phyloP scores from a whole-genome alignment of 2,113 vertebrate genomes.

The Podiceps cristatus region DNA sequence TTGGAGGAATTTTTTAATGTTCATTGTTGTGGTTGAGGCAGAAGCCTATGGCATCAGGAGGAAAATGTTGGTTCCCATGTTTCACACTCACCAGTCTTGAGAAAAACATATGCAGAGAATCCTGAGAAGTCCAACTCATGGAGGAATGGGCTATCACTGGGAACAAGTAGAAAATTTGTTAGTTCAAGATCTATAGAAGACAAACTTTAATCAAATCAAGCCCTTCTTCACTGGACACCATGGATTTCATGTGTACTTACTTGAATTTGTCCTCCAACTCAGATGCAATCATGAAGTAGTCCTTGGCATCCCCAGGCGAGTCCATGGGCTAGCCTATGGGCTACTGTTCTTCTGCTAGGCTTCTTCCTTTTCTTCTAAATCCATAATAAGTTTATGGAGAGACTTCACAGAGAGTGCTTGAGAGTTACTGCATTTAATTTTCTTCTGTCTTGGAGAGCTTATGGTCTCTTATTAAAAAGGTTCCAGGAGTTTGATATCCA shows the following conservation, averaged over 20 bases:
- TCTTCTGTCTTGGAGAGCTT: background rate
- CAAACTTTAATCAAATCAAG: background rate
- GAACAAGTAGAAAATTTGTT: background rate
- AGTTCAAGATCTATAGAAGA: background rate
- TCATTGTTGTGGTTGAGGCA: background rate
- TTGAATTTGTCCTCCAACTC: background rate
- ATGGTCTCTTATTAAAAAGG: background rate
- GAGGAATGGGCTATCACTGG: background rate
- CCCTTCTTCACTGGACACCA: background rate
- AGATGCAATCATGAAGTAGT: background rate
- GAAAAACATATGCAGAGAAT: background rate
- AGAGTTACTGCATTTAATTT: background rate
- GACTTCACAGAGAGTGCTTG: background rate
- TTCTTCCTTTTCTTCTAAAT: background rate
- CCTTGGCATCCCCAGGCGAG: background rate
- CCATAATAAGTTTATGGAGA: background rate
- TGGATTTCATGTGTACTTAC: background rate
- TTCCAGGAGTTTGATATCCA: background rate
- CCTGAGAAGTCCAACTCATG: background rate
- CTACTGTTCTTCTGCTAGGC: background rate
- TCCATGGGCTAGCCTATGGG: background rate
- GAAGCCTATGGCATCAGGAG: slow-evolving; percentile 26
- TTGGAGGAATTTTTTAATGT: background rate
- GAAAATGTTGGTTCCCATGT: background rate
- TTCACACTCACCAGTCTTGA: background rate